These are phyloP conservation scores for Tachina grossa DNA, from an alignment of 2,888 invertebrate species.

Conservation along the genomic window DNA sequence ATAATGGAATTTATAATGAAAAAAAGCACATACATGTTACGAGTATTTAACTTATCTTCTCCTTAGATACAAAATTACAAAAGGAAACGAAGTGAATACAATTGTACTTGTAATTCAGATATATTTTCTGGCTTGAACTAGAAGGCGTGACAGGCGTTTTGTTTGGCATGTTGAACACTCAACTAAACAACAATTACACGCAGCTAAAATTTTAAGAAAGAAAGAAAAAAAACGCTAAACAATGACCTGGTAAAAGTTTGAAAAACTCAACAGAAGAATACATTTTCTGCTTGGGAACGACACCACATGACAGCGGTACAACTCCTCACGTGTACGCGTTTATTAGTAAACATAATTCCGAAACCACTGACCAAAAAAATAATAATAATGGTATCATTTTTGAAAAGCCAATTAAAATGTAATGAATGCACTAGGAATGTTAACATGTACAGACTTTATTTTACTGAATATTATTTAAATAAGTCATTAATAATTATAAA, in stretches of 20 bases:
- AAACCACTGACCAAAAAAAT: constrained; percentile 20
- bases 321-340: background rate
- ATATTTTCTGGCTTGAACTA: constrained; percentile 27
- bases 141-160: constrained; percentile 67
- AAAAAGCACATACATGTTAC: background rate
- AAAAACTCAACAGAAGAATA: constrained; percentile 14
- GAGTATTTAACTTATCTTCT: constrained; percentile 52
- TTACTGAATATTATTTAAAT: constrained; percentile 16
- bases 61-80: constrained; percentile 30
- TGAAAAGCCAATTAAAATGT: constrained; percentile 60
- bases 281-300: constrained; percentile 40
- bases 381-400: constrained; percentile 18
- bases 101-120: constrained; percentile 42
- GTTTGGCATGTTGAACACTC: constrained; percentile 54
- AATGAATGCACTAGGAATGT: constrained; percentile 44
- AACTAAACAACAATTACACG: constrained; percentile 58
- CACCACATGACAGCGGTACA: constrained; percentile 55
- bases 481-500: constrained; percentile 58
- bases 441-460: background rate
- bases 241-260: constrained; percentile 50
- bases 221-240: constrained; percentile 26
- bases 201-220: constrained; percentile 25
- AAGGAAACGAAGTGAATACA: constrained; percentile 9
- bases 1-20: constrained; percentile 23
- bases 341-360: constrained; percentile 13